Base-by-base conservation (phyloP, 2,888 invertebrate genomes). In the Uloborus plumipes region DNA sequence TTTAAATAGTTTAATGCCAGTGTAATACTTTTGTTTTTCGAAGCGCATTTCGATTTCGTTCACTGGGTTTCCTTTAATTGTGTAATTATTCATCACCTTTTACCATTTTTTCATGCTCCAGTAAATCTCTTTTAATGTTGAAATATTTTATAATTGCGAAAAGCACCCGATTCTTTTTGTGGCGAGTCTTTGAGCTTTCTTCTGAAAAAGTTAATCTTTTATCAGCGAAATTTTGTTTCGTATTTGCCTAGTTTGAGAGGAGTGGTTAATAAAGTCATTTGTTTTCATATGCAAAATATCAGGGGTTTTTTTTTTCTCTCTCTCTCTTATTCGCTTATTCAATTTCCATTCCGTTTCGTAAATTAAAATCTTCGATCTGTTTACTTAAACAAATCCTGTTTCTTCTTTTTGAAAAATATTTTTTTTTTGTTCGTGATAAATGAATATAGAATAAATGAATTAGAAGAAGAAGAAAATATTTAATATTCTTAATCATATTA, bases 31-130 rank as follows among this genome's bases (percentile, higher is more conserved):
- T 70, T 69, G 39, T 76, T 76, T 69, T 65, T 18, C 16, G 50
- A 16, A 67, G n/a, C 20, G 51, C 59, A 75, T 67, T 75, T 55
- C 77, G 64, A 77, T 77, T 76, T 51, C 39, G 22, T 16, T 18
- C 69, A 22, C 14, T 39, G 70, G 65, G 62, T 62, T 71, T 64
- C 61, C 20, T 58, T 77, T 77, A 77, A 77, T 71, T 77, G 77
- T 77, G 71, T 71, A 77, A 77, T 77, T 71, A 77, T 77, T 77
- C 77, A 77, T 77, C 77, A 77, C 77, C 62, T 77, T 55, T 55
- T 55, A 18, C 55, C 55, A 7, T 55, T n/a, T 55, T 55, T 55
- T 55, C 55, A 55, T 20, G 18, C 55, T 77, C 64, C 58, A 70
- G 59, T 71, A 76, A 77, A 53, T 65, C 49, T 22, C 50, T 50